Percentiles rank a stretch among this genome's conserved stretches.
Evolutionary conservation across 2,113 vertebrate species (phyloP).

Genomic region (Calidris pugnax): DNA sequence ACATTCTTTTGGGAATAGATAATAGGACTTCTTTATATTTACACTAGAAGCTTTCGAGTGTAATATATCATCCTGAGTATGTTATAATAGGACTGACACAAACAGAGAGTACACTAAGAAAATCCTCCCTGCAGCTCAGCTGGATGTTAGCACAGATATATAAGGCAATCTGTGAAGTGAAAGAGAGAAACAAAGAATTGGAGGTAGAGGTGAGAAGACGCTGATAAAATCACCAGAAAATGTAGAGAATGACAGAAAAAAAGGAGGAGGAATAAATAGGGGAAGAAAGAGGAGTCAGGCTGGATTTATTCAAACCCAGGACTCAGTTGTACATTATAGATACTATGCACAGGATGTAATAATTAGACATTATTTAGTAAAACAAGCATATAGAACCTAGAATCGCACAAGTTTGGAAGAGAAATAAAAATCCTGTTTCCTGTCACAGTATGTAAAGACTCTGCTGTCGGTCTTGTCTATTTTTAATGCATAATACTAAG

Average conservation of each 20-base stretch:
- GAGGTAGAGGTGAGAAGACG: neutral
- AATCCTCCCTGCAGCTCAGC: neutral
- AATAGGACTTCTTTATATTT: neutral
- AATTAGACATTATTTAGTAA: neutral
- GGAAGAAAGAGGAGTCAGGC: neutral
- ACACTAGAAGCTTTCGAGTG: neutral
- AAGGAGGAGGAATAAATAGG: neutral
- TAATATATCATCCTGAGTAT: neutral
- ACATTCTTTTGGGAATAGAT: neutral
- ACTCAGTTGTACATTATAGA: neutral
- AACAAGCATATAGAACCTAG: neutral
- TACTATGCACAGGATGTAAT: neutral
- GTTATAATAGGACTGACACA: neutral
- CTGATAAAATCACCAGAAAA: neutral
- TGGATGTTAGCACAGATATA: neutral
- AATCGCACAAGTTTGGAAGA: neutral
- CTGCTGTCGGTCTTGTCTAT: neutral
- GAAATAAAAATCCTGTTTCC: neutral
- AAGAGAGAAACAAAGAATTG: conserved; percentile 2
- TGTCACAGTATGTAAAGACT: neutral
- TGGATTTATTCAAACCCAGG: neutral
- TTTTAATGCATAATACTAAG: neutral
- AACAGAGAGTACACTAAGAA: neutral
- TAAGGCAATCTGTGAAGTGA: neutral
- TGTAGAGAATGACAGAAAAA: neutral